Base-by-base conservation (phyloP, 92 coral and sea anemone species). In the Plumapathes pennacea region DNA sequence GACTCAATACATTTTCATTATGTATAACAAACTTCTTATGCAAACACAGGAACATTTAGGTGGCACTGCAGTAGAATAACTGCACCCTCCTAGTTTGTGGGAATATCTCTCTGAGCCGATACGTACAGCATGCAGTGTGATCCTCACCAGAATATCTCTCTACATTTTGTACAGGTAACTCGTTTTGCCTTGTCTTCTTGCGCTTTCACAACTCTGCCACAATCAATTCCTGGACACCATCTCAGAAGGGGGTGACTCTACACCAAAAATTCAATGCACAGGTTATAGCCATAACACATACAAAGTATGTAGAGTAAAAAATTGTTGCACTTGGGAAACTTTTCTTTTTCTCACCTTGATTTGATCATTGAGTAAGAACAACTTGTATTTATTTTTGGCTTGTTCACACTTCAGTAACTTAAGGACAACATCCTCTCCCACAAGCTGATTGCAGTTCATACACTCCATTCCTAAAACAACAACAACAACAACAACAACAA, bases 141-240 rank as follows among this genome's bases (percentile, higher is more conserved):
- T 2, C 31, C 96, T 67, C 62, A 92, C 98, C 98, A 89, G 62
- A 88, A 92, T 25, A 83, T 57, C 17, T 92, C 53, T 43, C 43
- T 48, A 60, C 98, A 92, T 17, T 77, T 75, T 25, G 88, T 71
- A 60, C 98, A 92, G 34, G 73, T 64, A 22, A 86, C 78, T 17
- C 96, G 48, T 28, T 92, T 92, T 5, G 98, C 86, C 32, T 76
- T 76, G 32, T 89, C 79, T 26, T 78, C 85, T 19, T 69, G 86
- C 10, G 85, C 94, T 25, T 71, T 88, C 3, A 92, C 82, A 27
- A 92, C 50, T 57, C 30, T 57, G 0, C 96, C 88, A 77, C 98
- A 92, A 50, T 92, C 76, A 38, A 60, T 82, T 3, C 98, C 98
- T 32, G 96, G 96, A 38, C 98, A 92, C 98, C 98, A 92, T 32